Conservation (phyloP, 2,888 invertebrate species). For the Nomada hirtipes region DNA sequence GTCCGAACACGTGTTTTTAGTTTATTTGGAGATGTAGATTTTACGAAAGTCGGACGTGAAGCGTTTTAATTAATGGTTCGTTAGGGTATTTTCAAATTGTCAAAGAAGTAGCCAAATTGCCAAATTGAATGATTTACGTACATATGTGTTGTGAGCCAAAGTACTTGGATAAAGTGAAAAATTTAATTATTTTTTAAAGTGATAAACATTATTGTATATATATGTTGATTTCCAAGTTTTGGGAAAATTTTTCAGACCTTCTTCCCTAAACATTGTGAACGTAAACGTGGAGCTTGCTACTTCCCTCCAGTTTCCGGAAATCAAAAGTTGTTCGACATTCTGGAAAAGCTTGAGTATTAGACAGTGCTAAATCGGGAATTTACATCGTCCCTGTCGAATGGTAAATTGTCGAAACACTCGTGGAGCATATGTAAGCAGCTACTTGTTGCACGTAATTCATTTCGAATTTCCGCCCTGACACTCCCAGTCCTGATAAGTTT, state of each 20-base stretch:
- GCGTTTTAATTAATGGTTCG: no score
- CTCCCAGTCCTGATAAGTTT: neutral
- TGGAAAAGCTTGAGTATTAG: constrained; percentile 30
- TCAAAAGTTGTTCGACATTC: constrained; percentile 30
- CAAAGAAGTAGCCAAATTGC: no score
- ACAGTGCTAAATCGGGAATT: constrained; percentile 46
- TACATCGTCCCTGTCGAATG: constrained; percentile 37
- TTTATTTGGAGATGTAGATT: neutral
- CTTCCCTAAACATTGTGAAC: neutral
- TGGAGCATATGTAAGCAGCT: constrained; percentile 51
- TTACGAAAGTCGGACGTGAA: neutral
- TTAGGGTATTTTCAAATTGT: no score
- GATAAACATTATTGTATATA: no score
- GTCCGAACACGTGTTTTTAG: constrained; percentile 1
- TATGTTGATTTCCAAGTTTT: no score
- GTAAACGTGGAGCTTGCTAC: neutral
- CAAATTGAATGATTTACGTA: no score
- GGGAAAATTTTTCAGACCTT: neutral
- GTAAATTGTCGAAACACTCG: constrained; percentile 38
- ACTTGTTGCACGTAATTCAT: constrained; percentile 56
- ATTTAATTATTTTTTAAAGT: no score
- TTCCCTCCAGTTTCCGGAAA: constrained; percentile 22
- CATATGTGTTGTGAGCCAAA: no score
- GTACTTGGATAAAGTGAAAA: no score
- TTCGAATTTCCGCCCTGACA: constrained; percentile 34